These are phyloP conservation scores for Callinectes sapidus DNA, from an alignment of 2,888 invertebrate genomes.

Conservation along the genomic window DNA sequence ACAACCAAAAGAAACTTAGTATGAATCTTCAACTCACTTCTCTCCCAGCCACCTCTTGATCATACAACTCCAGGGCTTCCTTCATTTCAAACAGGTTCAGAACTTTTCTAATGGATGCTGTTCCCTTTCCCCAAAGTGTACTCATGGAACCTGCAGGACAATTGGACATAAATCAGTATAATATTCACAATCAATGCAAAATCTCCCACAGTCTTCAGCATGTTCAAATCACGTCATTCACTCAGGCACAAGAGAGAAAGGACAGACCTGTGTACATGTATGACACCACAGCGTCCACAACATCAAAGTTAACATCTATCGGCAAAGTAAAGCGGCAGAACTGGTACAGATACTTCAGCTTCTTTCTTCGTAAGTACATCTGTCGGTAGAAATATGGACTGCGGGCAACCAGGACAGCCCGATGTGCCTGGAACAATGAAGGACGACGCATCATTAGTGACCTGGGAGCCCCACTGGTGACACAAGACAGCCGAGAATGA, in stretches of 20 bases:
- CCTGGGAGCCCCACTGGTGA: no score
- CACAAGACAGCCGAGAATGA: not conserved
- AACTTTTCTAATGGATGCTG: slow-evolving; percentile 62
- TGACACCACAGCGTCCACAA: slow-evolving; percentile 70
- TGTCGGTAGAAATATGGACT: slow-evolving; percentile 72
- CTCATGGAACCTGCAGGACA: slow-evolving; percentile 58
- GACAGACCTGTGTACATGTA: slow-evolving; percentile 71
- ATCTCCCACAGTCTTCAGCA: not conserved
- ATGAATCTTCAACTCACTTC: slow-evolving; percentile 40
- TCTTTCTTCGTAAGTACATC: slow-evolving; percentile 70
- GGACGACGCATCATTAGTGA: not conserved
- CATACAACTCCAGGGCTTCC: slow-evolving; percentile 62
- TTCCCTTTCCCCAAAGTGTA: slow-evolving; percentile 57
- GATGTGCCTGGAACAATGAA: slow-evolving; percentile 65
- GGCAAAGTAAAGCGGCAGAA: slow-evolving; percentile 71
- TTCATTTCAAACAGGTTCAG: slow-evolving; percentile 69
- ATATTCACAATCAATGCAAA: not conserved
- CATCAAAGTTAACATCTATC: slow-evolving; percentile 68
- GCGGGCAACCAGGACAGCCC: slow-evolving; percentile 69
- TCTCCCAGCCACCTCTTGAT: slow-evolving; percentile 67
- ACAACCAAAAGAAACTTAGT: not conserved
- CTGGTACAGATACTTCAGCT: slow-evolving; percentile 65
- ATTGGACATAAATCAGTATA: not conserved
- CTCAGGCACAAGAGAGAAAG: not conserved
- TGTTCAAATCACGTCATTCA: not conserved